Evolutionary conservation across 1,140 invertebrate genomes (phyloP), one percentile per base, ranked within the genome.

Genomic region (Phenacoccus solenopsis): DNA sequence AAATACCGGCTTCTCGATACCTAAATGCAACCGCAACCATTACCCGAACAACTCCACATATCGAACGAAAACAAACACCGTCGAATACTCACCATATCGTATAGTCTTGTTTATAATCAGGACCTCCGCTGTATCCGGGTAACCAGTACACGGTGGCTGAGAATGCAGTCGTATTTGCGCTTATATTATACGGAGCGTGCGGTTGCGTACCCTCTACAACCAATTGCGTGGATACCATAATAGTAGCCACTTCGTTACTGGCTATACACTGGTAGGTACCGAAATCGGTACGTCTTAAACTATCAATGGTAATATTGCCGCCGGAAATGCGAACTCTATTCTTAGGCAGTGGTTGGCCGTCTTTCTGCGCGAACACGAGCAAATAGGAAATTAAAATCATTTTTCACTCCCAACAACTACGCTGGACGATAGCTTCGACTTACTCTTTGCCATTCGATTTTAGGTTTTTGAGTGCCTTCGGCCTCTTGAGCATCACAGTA

Each of bases 121-220:
- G 90, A 20, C 95, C 94, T 20, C 94, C 94, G 76, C 92, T 93
- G 78, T 98, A 97, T 0, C 94, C 94, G 7, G 96, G 94, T 74
- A 94, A 82, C 95, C 96, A 98, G 67, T 85, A 84, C 10, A 98
- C 80, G 24, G 90, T 91, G 21, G 96, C 94, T 69, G 90, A 86
- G 77, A 94, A 96, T 77, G 94, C 88, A 0, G 89, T 89, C 28
- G 94, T 88, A 67, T 86, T 87, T 1, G 91, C 90, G 1, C 90
- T 88, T 20, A 98, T 85, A 80, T 98, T 97, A 82, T 93, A 94
- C 0, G 96, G 95, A 28, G 94, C 93, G 79, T 98, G 94, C 3
- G 95, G 95, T 77, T 96, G 94, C 1, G 94, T 97, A 69, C 92
- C 94, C 81, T 97, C 93, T 69, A 98, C 90, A 71, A 96, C 90